These are phyloP conservation scores for Gila orcuttii DNA, from an alignment of 2,113 vertebrate species.

Conservation along the genomic window DNA sequence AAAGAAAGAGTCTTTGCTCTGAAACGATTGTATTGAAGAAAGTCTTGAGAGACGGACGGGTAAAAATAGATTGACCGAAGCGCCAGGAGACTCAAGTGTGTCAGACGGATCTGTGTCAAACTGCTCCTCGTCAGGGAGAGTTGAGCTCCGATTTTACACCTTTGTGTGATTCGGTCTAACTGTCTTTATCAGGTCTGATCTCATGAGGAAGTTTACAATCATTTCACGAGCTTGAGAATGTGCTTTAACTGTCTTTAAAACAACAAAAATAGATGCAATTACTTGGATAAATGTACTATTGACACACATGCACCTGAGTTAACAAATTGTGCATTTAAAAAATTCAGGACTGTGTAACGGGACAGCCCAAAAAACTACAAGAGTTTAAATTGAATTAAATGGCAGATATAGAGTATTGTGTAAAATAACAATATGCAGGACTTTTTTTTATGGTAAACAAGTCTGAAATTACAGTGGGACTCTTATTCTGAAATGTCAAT, in stretches of 20 bases:
- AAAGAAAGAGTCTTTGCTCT: neutral
- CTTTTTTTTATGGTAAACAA: too few species aligned
- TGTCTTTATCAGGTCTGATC: neutral
- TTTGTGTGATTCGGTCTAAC: neutral
- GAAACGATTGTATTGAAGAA: neutral
- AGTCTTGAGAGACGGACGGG: neutral
- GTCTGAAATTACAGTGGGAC: too few species aligned
- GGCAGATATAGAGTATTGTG: too few species aligned
- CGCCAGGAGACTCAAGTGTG: constrained; percentile 12
- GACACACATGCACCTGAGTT: too few species aligned
- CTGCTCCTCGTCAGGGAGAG: neutral
- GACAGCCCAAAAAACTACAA: too few species aligned
- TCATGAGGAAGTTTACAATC: neutral
- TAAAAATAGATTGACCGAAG: neutral
- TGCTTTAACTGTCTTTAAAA: neutral
- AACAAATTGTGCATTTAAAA: too few species aligned
- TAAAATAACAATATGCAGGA: too few species aligned
- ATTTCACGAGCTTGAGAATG: neutral
- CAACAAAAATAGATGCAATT: too few species aligned
- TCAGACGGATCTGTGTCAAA: neutral
- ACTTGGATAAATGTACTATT: neutral
- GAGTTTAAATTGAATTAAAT: too few species aligned
- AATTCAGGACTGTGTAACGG: too few species aligned
- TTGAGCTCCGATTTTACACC: neutral
- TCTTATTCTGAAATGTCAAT: too few species aligned